Conservation (phyloP, 2,888 invertebrate species). For the Bombylius major region DNA sequence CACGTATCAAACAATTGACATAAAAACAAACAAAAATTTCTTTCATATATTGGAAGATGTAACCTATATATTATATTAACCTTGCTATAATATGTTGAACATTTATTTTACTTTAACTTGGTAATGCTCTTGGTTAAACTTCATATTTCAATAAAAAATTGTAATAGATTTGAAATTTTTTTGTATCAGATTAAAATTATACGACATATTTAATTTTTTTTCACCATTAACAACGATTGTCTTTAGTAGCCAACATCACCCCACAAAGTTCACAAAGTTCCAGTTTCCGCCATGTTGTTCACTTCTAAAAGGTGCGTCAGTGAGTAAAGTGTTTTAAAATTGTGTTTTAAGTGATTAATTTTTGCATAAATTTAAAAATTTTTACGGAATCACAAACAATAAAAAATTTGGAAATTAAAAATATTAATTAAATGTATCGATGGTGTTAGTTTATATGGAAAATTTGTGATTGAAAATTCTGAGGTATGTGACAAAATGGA, state of each 20-base stretch:
- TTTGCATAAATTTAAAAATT: constrained; percentile 3
- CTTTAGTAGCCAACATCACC: too few relatives aligned
- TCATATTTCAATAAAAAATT: too few relatives aligned
- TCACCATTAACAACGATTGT: too few relatives aligned
- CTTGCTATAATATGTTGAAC: too few relatives aligned
- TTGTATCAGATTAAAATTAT: too few relatives aligned
- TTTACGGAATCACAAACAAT: not conserved
- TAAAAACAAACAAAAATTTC: too few relatives aligned
- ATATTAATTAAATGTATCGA: constrained; percentile 38
- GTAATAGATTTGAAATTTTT: too few relatives aligned
- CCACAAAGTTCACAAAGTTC: not conserved
- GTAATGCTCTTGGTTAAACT: too few relatives aligned
- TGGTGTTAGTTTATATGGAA: constrained; percentile 43
- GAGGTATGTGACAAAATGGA: constrained; percentile 42
- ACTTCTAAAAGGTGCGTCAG: constrained; percentile 8
- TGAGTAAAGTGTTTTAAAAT: constrained; percentile 4
- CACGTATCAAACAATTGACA: too few relatives aligned
- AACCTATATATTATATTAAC: too few relatives aligned
- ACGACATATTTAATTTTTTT: not conserved
- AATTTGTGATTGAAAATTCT: constrained; percentile 54
- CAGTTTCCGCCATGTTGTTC: constrained; percentile 9
- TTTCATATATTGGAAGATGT: too few relatives aligned
- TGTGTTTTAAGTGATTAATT: not conserved
- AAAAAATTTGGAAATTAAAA: constrained; percentile 20
- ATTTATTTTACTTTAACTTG: too few relatives aligned